Base-by-base conservation (phyloP, 1,140 invertebrate genomes). In the Pygmarrhopalites habei region DNA sequence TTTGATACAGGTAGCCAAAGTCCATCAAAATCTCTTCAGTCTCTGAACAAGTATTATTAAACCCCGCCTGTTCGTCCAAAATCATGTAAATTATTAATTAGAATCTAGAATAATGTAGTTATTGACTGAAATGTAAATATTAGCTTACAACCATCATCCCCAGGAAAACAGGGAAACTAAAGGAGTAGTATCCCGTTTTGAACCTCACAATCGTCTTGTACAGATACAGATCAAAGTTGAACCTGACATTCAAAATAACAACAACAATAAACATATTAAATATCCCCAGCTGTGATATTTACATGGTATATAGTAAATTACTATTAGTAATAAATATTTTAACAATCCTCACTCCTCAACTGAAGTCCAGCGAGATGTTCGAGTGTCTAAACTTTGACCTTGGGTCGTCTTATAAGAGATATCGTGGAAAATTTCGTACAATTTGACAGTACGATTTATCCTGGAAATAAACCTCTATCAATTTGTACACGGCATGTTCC, bases 151-250 rank as follows among this genome's bases (percentile, higher is more conserved):
- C 75, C 58, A 79, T 76, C 75, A 85, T 77, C 35, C 80, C 82
- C 26, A 82, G 65, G 29, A 78, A 77, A 21, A 85, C 76, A 17
- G 84, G 84, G 21, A 83, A 72, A 64, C 80, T 80, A 69, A 85
- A 85, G 0, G 82, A 81, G 71, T 86, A 86, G 71, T 80, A 83
- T 5, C 81, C 79, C n/a, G 84, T 86, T 71, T 86, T 86, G 75
- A 81, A 82, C 64, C 81, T 80, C 30, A 85, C 82, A 63, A 86
- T 83, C 17, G 78, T 17, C 21, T 26, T 29, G 35, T 64, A 64
- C 10, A 25, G 21, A 2, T 64, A 64, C 10, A 25, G 21, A 2
- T 58, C 46, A 17, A 51, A 29, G 25, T 26, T 64, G 30, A 58
- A 64, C n/a, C 62, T 64, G 46, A n/a, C n/a, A 3, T 35, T 35